These are phyloP conservation scores for Anagyrus pseudococci DNA, from an alignment of 2,888 invertebrate species.

Conservation along the genomic window DNA sequence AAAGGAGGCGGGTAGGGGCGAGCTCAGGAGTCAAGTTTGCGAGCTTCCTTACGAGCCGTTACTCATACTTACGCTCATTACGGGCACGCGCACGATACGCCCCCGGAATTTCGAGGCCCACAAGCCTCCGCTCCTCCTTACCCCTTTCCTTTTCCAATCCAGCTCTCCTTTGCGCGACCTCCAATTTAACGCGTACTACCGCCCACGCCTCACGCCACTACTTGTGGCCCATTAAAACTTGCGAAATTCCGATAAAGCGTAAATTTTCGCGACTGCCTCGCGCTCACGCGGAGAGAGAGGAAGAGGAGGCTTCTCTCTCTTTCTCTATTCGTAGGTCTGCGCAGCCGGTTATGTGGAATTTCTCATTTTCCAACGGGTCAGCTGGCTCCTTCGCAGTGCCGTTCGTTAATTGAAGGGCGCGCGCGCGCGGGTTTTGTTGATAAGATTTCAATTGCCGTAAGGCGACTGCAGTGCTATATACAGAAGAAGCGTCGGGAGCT, in stretches of 20 bases:
- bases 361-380: constrained; percentile 15
- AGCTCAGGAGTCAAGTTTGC: constrained; percentile 42
- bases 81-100: constrained; percentile 29
- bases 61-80: constrained; percentile 43
- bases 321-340: no score
- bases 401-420: constrained; percentile 20
- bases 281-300: no score
- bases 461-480: neutral
- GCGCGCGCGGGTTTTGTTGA: constrained; percentile 8
- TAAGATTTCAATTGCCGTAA: constrained; percentile 16
- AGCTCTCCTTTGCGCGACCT: constrained; percentile 9
- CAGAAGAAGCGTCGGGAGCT: neutral
- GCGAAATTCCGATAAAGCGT: constrained; percentile 23
- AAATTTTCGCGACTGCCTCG: constrained; percentile 5
- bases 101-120: constrained; percentile 24
- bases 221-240: constrained; percentile 37
- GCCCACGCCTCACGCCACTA: neutral
- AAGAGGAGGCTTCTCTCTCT: no score
- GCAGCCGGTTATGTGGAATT: constrained; percentile 9
- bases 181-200: constrained; percentile 10
- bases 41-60: constrained; percentile 41
- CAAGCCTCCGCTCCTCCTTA: neutral
- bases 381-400: neutral
- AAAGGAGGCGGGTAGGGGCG: neutral
- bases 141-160: no score